Evolutionary conservation across 2,888 invertebrate genomes (phyloP), one percentile per base, ranked within the genome.

Genomic region (Altica lythri): DNA sequence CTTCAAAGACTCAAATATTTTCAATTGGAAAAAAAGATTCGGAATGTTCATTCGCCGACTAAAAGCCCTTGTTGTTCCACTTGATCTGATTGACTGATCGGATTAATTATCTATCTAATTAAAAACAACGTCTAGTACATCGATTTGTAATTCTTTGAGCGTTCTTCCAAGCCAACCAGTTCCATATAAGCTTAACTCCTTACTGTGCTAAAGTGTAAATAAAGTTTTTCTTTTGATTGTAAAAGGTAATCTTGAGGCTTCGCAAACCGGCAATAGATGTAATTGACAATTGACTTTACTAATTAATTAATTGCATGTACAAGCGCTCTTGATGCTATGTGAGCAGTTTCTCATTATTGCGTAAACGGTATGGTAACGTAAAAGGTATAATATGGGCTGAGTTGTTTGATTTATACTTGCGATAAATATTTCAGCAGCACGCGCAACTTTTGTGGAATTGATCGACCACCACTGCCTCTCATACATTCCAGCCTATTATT

Each of bases 71-170:
- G 46, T 50, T 47, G 55, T 46, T 46, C 46, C 45, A 34, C 71
- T 57, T 64, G 71, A 73, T 73, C 72, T 74, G 75, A 75, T 74
- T 75, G 75, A 73, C 72, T 68, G 72, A 67, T 69, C 64, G 68
- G 71, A 74, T 74, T 74, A 74, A 75, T 75, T 75, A 71, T 69
- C 66, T 65, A 64, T 65, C 72, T 73, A 74, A 75, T 75, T 75
- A 74, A 73, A 73, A 72, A 65, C 68, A 63, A 58, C 68, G 68
- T 68, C 66, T 58, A 65, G 62, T 60, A 63, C 57, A 59, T 58
- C 67, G 65, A 68, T 67, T 73, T 70, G 71, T 68, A 67, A 75
- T 74, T 74, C 74, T 55, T 64, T 53, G 59, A 53, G 64, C 73
- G 70, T 69, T 48, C 61, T 60, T 55, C 59, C 59, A 59, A 48